These are phyloP conservation scores for Peromyscus nudipes DNA, from an alignment of 2,797 vertebrate genomes.

Conservation along the genomic window DNA sequence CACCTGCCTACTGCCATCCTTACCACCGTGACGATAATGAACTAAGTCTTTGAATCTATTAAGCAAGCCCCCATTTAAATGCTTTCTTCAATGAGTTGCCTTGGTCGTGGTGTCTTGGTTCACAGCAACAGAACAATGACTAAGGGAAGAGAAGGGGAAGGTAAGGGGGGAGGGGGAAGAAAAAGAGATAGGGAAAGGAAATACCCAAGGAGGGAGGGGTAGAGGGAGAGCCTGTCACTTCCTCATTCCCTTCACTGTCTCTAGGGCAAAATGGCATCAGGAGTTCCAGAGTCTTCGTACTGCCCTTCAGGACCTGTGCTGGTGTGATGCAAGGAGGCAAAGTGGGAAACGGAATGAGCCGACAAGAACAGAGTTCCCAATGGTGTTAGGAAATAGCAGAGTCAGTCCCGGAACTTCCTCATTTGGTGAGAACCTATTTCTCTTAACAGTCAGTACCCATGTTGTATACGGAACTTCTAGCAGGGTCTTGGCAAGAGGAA, in stretches of 20 bases:
- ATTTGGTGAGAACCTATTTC: background rate
- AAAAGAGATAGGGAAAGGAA: background rate
- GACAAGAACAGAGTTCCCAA: background rate
- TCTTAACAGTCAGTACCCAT: accelerated
- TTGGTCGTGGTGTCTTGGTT: background rate
- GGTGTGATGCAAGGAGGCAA: background rate
- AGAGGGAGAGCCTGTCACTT: background rate
- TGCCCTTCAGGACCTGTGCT: background rate
- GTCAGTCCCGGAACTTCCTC: no score
- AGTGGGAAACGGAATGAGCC: background rate
- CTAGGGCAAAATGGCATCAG: background rate
- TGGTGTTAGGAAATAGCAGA: background rate
- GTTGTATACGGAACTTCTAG: background rate
- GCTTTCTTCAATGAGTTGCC: background rate
- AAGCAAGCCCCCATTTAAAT: background rate
- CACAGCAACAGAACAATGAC: background rate
- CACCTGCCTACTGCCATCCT: background rate
- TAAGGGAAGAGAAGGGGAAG: background rate
- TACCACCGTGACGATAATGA: background rate
- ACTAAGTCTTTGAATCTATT: background rate
- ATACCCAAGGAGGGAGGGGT: background rate
- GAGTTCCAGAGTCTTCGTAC: background rate
- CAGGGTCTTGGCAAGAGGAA: background rate
- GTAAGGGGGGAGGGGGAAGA: background rate
- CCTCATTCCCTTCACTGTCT: background rate